Conservation (phyloP, 2,113 vertebrate species). For the Hippoglossus stenolepis region DNA sequence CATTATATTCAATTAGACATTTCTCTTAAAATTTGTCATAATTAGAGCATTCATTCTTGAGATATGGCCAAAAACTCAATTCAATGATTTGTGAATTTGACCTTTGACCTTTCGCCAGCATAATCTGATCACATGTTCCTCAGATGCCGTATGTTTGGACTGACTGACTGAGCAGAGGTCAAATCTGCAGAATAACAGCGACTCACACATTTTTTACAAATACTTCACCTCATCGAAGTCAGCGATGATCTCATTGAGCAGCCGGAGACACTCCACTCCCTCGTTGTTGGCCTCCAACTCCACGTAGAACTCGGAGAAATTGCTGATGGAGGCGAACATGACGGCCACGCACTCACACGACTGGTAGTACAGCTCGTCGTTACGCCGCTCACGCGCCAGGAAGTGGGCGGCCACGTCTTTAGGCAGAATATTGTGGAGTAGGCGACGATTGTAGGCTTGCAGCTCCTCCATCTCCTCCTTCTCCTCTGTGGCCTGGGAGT, state of each 20-base stretch:
- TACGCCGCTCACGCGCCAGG: constrained; percentile 90
- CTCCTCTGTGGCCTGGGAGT: constrained; percentile 90
- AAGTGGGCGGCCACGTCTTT: constrained; percentile 97
- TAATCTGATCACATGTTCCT: too few species aligned
- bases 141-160: too few species aligned
- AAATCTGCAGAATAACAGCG: neutral
- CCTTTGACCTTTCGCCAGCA: too few species aligned
- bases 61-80: neutral
- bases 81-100: too few species aligned
- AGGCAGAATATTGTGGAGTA: constrained; percentile 96
- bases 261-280: constrained; percentile 93
- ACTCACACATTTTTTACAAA: too few species aligned
- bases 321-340: constrained; percentile 98
- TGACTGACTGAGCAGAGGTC: too few species aligned
- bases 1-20: neutral
- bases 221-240: constrained; percentile 92
- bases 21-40: neutral
- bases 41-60: neutral
- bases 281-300: constrained; percentile 98
- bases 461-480: constrained; percentile 99
- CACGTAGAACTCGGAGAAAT: constrained; percentile 97
- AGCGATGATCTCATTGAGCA: constrained; percentile 97
- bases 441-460: constrained; percentile 94
- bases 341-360: constrained; percentile 96
- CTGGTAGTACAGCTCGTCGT: constrained; percentile 97